These are phyloP conservation scores for Lissonota sp. DNA, from an alignment of 2,888 invertebrate species.

Conservation along the genomic window DNA sequence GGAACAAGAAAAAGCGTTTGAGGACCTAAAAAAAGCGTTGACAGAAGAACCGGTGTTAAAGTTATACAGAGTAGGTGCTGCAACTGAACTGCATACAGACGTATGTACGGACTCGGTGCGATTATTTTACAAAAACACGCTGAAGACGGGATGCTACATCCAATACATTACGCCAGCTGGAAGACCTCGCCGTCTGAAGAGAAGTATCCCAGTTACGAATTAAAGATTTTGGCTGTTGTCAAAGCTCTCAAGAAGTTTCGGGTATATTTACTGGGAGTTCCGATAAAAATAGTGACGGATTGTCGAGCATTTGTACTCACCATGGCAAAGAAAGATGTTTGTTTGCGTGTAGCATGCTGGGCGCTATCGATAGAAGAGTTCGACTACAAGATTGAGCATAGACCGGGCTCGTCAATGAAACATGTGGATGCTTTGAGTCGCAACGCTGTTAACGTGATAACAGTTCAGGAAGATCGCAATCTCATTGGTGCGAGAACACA, in stretches of 20 bases:
- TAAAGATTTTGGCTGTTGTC: neutral
- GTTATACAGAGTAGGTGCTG: neutral
- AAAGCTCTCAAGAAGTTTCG: neutral
- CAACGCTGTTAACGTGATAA: conserved; percentile 35
- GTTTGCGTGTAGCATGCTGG: conserved; percentile 63
- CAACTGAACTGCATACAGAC: neutral
- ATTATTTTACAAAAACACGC: neutral
- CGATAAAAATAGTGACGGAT: conserved; percentile 37
- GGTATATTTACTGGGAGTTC: conserved; percentile 61
- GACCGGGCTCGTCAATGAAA: conserved; percentile 60
- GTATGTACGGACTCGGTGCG: neutral
- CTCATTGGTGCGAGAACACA: conserved; percentile 10
- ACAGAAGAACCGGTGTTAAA: neutral
- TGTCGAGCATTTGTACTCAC: conserved; percentile 50
- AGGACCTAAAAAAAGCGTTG: neutral
- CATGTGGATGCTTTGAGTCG: conserved; percentile 66
- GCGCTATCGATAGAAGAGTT: conserved; percentile 62
- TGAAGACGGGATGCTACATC: neutral
- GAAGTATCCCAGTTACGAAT: neutral
- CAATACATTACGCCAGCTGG: neutral
- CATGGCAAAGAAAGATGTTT: too few species aligned
- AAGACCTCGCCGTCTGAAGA: neutral
- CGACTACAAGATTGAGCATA: conserved; percentile 64
- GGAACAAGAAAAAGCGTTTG: neutral
- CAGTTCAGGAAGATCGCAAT: conserved; percentile 10